A percentile compares a stretch with the other conserved stretches of the same genome.
These are phyloP conservation scores for Brachionus asplanchnoidis DNA, from an alignment of 1,140 invertebrate species.

Conservation along the genomic window DNA sequence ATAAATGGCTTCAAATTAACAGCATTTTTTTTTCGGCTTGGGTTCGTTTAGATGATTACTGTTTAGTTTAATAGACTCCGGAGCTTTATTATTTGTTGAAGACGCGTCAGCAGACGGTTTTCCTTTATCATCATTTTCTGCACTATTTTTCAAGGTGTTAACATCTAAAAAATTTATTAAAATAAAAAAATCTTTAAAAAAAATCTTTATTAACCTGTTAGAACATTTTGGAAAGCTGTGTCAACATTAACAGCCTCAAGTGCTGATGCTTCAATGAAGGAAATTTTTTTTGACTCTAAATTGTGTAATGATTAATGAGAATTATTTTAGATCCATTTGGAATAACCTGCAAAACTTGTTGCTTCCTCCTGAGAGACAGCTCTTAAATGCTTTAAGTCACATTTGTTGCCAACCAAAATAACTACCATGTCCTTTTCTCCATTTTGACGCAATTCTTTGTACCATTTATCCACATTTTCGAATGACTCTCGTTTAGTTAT, in stretches of 20 bases:
- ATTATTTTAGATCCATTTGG: neutral
- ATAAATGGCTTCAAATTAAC: neutral
- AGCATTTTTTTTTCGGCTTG: neutral
- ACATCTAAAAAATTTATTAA: neutral
- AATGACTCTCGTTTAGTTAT: constrained; percentile 95
- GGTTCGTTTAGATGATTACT: neutral
- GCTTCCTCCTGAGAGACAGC: constrained; percentile 40
- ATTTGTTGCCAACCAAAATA: constrained; percentile 73
- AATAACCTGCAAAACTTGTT: constrained; percentile 40
- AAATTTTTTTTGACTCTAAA: constrained; percentile 83
- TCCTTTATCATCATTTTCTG: neutral
- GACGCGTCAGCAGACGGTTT: neutral
- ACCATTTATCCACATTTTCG: constrained; percentile 96
- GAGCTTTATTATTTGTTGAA: neutral
- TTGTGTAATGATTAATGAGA: neutral
- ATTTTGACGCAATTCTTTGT: constrained; percentile 93
- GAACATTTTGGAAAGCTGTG: constrained; percentile 98
- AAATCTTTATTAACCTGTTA: constrained; percentile 70
- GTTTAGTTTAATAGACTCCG: neutral
- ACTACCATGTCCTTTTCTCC: constrained; percentile 99
- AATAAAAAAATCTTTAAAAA: neutral
- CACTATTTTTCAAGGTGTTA: neutral
- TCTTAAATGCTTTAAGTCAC: constrained; percentile 42
- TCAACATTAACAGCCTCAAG: constrained; percentile 99
- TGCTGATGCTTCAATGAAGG: constrained; percentile 99